These are phyloP conservation scores for Brachyrhaphis roseni DNA, from an alignment of 2,797 vertebrate species.

Conservation along the genomic window DNA sequence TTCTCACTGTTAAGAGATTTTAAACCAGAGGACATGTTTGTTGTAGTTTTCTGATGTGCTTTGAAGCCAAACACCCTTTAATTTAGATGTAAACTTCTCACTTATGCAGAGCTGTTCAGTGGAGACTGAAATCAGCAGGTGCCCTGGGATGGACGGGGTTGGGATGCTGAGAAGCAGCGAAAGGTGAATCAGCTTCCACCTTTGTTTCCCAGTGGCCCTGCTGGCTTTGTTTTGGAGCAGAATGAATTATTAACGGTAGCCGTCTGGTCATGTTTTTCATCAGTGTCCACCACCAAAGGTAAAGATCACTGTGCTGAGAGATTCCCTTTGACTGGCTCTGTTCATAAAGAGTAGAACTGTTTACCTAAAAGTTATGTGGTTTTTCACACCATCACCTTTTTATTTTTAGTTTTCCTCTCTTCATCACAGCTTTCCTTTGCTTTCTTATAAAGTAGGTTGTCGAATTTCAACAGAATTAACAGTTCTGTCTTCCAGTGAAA, in stretches of 20 bases:
- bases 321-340: slow-evolving; percentile 48
- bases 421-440: slow-evolving; percentile 1
- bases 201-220: slow-evolving; percentile 71
- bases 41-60: not conserved
- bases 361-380: slow-evolving; percentile 9
- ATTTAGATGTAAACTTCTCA: slow-evolving; percentile 28
- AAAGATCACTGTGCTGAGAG: slow-evolving; percentile 55
- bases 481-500: not conserved
- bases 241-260: slow-evolving; percentile 87
- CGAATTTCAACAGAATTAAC: not conserved
- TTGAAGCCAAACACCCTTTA: slow-evolving; percentile 21
- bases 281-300: slow-evolving; percentile 70
- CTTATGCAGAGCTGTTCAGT: slow-evolving; percentile 35
- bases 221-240: slow-evolving; percentile 77
- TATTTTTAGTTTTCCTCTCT: slow-evolving; percentile 19
- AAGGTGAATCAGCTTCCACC: slow-evolving; percentile 72
- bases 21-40: not conserved
- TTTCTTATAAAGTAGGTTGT: not conserved
- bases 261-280: slow-evolving; percentile 80
- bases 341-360: slow-evolving; percentile 26
- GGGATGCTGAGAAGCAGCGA: slow-evolving; percentile 58
- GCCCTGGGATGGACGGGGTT: slow-evolving; percentile 31
- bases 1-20: slow-evolving; percentile 7
- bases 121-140: slow-evolving; percentile 57
- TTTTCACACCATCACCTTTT: slow-evolving; percentile 8